Percentiles rank a stretch among this genome's conserved stretches.
phyloP scores from a whole-genome alignment of 2,797 vertebrate genomes.

The Urosaurus nigricauda region DNA sequence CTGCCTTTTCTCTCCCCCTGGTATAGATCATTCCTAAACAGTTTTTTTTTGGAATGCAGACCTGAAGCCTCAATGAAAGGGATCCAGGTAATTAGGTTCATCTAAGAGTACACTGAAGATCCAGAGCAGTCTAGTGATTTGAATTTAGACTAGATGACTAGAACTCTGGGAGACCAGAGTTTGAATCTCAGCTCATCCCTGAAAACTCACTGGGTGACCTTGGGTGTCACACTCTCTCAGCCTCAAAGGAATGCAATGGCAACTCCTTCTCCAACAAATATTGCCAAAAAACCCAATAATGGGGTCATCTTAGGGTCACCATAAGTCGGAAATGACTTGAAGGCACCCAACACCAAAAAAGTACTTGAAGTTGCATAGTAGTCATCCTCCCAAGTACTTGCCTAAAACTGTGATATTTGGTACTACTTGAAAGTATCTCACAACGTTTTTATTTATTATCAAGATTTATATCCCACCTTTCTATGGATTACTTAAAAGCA shows the following conservation, averaged over 20 bases:
- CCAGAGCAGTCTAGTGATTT: no score
- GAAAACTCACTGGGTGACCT: no score
- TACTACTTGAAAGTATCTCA: not conserved
- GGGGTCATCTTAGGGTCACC: no score
- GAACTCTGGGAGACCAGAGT: no score
- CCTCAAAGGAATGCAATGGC: no score
- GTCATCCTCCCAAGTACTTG: not conserved
- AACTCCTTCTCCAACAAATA: no score
- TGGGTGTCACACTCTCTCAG: no score
- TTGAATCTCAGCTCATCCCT: no score
- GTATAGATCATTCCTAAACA: not conserved
- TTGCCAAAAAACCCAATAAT: no score
- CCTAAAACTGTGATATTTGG: not conserved
- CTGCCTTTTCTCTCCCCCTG: not conserved
- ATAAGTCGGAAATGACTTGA: no score
- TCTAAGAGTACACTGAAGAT: not conserved
- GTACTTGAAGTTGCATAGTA: not conserved
- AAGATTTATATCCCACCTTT: not conserved
- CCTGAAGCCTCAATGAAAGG: not conserved
- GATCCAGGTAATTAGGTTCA: not conserved
- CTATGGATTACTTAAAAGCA: not conserved
- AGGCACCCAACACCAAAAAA: not conserved
- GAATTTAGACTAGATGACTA: no score
- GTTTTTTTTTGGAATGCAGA: not conserved
- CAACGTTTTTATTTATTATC: not conserved